Base-by-base conservation (phyloP, 2,888 invertebrate species). In the Microctonus brassicae region DNA sequence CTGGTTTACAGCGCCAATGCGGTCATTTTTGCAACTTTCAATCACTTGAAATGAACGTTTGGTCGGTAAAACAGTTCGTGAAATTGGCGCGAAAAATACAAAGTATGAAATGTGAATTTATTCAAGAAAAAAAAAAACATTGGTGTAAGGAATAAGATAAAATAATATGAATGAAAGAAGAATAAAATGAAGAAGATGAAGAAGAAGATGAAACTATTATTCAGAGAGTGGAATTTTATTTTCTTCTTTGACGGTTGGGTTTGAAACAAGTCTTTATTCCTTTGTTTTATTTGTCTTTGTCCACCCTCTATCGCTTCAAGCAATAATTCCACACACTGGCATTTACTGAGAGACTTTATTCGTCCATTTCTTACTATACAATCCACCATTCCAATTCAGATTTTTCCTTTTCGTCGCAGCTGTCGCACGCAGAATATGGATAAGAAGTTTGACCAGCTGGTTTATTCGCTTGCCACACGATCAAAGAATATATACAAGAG, bases 401-500 rank as follows among this genome's bases (percentile, higher is more conserved):
- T 75, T 73, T 75, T 77, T 79, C 74, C 69, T 78, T 74, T 79
- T 77, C 76, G 72, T 82, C 85, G 72, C 86, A 90, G 90, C 82
- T 90, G 76, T 87, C 88, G 86, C 88, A 74, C 89, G 74, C 86
- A 87, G 76, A 85, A 88, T 74, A 88, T 90, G 87, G 90, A 90
- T 82, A 89, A 89, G 81, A 91, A 91, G 83, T 77, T 90, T 80
- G 90, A 90, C 81, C 90, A 90, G 80, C 85, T 90, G 76, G 83
- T 90, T 69, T 87, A 88, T 76, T 36, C 61, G 60, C 57, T 57
- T 36, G 29, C 34, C 29, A 22, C 66, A 36, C 24, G 10, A n/a
- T n/a, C n/a, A n/a, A n/a, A n/a, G n/a, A n/a, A n/a, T n/a, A n/a
- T n/a, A n/a, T n/a, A n/a, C n/a, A n/a, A n/a, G n/a, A n/a, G n/a